Conservation (phyloP, 2,113 vertebrate species). For the Myocastor coypus region DNA sequence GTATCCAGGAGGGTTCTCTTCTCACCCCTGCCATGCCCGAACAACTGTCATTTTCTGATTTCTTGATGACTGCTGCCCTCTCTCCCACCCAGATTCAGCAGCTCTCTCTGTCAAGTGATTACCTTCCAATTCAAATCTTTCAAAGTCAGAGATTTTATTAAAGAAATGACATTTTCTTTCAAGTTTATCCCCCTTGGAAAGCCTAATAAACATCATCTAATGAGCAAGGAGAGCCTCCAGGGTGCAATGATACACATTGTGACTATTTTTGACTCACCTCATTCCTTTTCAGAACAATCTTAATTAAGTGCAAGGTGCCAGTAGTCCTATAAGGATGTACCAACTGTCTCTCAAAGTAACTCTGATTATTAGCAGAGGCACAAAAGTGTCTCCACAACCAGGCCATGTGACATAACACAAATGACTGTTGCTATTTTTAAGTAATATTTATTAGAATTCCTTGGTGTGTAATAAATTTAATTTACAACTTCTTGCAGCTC, state of each 20-base stretch:
- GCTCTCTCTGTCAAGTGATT: not conserved
- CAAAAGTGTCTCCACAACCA: conserved; percentile 63
- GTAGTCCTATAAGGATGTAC: conserved; percentile 62
- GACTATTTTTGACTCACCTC: conserved; percentile 59
- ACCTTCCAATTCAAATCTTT: not conserved
- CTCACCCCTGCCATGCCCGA: not conserved
- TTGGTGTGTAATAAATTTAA: conserved; percentile 69
- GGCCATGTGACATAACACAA: conserved; percentile 75
- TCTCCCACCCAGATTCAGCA: not conserved
- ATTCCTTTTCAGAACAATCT: conserved; percentile 70
- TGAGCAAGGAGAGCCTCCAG: not conserved
- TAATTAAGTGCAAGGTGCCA: conserved; percentile 74
- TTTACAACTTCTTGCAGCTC: conserved; percentile 43
- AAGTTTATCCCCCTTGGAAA: conserved; percentile 55
- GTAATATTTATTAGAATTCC: conserved; percentile 67
- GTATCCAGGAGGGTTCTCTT: not conserved
- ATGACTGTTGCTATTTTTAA: conserved; percentile 82
- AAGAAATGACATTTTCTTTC: conserved; percentile 47
- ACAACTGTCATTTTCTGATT: not conserved
- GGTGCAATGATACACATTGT: not conserved
- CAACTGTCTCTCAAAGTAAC: conserved; percentile 71
- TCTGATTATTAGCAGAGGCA: conserved; percentile 73
- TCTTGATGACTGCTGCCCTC: not conserved
- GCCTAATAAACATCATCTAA: not conserved
- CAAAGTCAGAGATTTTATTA: conserved; percentile 22